These are phyloP conservation scores for Junonia oenone DNA, from an alignment of 2,888 invertebrate species.

Conservation along the genomic window DNA sequence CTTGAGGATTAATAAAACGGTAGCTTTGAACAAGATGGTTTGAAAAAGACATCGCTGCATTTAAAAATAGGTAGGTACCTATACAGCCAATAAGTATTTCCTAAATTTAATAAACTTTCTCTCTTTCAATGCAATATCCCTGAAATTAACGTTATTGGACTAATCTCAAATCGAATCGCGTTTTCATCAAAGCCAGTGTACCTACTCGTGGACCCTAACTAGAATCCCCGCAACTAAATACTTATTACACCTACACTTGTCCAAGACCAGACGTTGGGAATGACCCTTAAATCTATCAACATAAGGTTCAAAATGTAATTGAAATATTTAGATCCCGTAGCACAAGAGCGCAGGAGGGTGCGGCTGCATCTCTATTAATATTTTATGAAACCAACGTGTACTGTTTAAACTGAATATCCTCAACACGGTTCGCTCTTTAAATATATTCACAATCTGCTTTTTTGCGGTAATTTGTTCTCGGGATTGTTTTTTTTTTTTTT, in stretches of 20 bases:
- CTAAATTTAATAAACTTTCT: slow-evolving; percentile 20
- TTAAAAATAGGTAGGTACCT: background rate
- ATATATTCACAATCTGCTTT: slow-evolving; percentile 17
- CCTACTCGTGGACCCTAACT: slow-evolving; percentile 28
- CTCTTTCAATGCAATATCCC: slow-evolving; percentile 14
- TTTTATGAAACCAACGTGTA: slow-evolving; percentile 66
- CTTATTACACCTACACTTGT: slow-evolving; percentile 37
- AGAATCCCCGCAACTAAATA: slow-evolving; percentile 39
- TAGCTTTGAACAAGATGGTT: background rate
- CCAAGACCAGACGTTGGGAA: background rate
- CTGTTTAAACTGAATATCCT: slow-evolving; percentile 53
- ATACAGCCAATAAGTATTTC: background rate
- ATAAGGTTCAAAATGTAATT: slow-evolving; percentile 11
- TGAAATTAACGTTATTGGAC: slow-evolving; percentile 28
- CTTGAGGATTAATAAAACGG: no score
- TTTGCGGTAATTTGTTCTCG: slow-evolving; percentile 4
- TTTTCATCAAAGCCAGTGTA: slow-evolving; percentile 28
- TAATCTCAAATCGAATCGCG: slow-evolving; percentile 31
- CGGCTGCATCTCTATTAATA: slow-evolving; percentile 66
- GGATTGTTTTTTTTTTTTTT: slow-evolving; percentile 3
- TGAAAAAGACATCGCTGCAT: background rate
- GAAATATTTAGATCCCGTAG: slow-evolving; percentile 9
- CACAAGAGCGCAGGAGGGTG: slow-evolving; percentile 40
- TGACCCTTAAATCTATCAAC: background rate
- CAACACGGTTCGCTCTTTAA: slow-evolving; percentile 31